phyloP scores from a whole-genome alignment of 1,140 invertebrate genomes.

The Chironomus striatipennis region DNA sequence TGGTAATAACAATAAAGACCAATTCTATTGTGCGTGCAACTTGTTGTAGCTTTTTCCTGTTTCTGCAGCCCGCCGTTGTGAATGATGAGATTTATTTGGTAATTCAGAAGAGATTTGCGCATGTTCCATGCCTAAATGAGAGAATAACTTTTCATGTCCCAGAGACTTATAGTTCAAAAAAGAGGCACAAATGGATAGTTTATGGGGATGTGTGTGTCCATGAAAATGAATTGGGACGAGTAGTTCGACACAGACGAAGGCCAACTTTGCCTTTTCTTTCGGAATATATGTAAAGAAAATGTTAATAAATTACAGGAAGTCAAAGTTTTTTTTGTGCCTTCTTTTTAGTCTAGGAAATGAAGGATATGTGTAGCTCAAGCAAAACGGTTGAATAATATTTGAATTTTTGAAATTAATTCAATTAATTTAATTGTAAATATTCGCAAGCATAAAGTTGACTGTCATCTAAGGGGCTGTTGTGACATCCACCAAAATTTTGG shows the following conservation, averaged over 20 bases:
- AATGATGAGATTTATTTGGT: constrained; percentile 13
- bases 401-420: too few species aligned
- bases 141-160: background rate
- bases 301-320: constrained; percentile 2
- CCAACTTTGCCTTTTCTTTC: background rate
- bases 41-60: background rate
- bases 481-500: too few species aligned
- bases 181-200: background rate
- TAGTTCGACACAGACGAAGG: too few species aligned
- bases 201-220: background rate
- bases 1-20: background rate
- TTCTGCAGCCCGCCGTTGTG: background rate
- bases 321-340: background rate
- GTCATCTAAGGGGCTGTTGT: too few species aligned
- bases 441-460: too few species aligned
- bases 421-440: too few species aligned
- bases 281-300: background rate
- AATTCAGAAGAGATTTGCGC: background rate
- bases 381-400: too few species aligned
- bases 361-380: background rate
- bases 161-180: background rate
- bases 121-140: background rate
- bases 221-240: too few species aligned
- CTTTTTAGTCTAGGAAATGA: background rate
- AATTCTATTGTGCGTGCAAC: background rate